Percentiles rank a stretch among this genome's conserved stretches.
Evolutionary conservation across 1,140 invertebrate genomes (phyloP).

Genomic region (Heliothis subflexa): DNA sequence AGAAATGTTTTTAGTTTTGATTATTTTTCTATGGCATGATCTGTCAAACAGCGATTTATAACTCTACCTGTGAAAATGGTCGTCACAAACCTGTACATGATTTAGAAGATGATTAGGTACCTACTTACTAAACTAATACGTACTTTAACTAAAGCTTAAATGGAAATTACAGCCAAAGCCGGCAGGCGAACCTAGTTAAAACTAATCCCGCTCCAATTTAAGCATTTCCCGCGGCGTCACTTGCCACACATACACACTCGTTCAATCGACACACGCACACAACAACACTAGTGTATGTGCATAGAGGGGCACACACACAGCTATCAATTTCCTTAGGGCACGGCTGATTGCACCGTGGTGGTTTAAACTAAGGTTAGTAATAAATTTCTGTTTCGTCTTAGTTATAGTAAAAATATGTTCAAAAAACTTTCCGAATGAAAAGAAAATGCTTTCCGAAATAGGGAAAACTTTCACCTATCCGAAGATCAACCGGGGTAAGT

Average conservation of each 20-base stretch:
- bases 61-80: too few relatives aligned
- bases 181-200: conserved; percentile 6
- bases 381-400: neutral
- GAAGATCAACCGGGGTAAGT: too few relatives aligned
- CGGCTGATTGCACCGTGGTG: neutral
- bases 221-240: conserved; percentile 20
- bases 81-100: too few relatives aligned
- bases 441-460: too few relatives aligned
- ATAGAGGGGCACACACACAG: conserved; percentile 4
- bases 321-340: conserved; percentile 2
- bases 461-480: too few relatives aligned
- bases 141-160: neutral
- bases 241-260: neutral
- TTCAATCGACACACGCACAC: conserved; percentile 13
- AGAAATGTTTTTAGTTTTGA: too few relatives aligned
- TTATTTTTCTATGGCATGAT: too few relatives aligned
- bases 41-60: too few relatives aligned
- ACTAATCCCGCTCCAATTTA: conserved; percentile 38
- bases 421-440: too few relatives aligned
- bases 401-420: too few relatives aligned
- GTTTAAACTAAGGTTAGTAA: conserved; percentile 3
- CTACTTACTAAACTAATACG: too few relatives aligned
- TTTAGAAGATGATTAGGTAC: too few relatives aligned
- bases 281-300: neutral
- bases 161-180: conserved; percentile 14